phyloP scores from a whole-genome alignment of 2,888 invertebrate genomes.

The Gastracanthus pulcherrimus region DNA sequence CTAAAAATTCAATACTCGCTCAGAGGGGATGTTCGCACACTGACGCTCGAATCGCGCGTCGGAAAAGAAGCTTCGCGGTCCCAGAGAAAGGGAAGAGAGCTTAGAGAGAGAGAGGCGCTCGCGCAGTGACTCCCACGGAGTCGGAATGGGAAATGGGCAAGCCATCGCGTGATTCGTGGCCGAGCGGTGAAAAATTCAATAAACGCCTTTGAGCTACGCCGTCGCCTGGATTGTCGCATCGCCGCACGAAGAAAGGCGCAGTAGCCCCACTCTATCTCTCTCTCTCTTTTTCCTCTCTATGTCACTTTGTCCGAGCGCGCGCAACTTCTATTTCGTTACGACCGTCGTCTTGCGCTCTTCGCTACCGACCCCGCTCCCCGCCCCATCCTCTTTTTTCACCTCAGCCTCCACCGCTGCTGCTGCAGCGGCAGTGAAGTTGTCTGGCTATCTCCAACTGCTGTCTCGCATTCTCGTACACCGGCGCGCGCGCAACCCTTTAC shows the following conservation, averaged over 20 bases:
- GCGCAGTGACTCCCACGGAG: not conserved
- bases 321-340: slow-evolving; percentile 6
- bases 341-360: not conserved
- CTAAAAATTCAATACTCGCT: not conserved
- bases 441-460: too few relatives aligned
- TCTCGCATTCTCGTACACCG: not conserved
- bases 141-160: slow-evolving; percentile 28
- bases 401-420: too few relatives aligned
- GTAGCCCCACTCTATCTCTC: not conserved
- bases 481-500: too few relatives aligned
- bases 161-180: not conserved
- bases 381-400: not conserved
- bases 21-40: not conserved
- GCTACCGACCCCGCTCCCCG: too few relatives aligned
- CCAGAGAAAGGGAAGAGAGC: too few relatives aligned
- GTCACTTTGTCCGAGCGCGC: not conserved
- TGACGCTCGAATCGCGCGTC: not conserved
- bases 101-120: not conserved
- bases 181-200: slow-evolving; percentile 20
- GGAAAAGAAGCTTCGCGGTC: too few relatives aligned
- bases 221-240: not conserved
- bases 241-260: not conserved
- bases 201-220: slow-evolving; percentile 36
- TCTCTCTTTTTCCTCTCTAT: not conserved
- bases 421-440: too few relatives aligned